Evolutionary conservation across 2,888 invertebrate genomes (phyloP), one percentile per base, ranked within the genome.

Genomic region (Phortica magna): DNA sequence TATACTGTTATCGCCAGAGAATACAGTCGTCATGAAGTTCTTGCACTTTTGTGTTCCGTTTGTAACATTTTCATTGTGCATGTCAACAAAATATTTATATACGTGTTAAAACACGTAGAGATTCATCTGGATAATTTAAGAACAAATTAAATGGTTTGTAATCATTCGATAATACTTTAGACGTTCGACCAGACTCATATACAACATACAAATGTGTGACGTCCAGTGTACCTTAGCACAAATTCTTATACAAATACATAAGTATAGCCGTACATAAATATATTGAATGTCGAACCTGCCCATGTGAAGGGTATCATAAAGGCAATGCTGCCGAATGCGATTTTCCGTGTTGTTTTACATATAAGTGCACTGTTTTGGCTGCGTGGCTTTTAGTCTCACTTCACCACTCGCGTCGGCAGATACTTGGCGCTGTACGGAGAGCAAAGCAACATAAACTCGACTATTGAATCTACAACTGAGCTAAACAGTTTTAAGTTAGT

Each of bases 311-410:
- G 55, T 55, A 55, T 55, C 7, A 55, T 55, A 55, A 0, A 12
- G 14, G 6, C 55, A 9, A 17, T 17, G n/a, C 31, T 48, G 9
- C 12, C 9, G 9, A 48, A 19, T 7, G 67, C 22, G 2, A 4
- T 65, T 67, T 31, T 31, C 67, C 67, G 2, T 42, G 31, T n/a
- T 67, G 67, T 67, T 70, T 70, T 22, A 7, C 22, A 61, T 22
- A 61, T 70, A 70, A 22, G 17, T 12, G n/a, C 12, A 53, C 4
- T 39, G 61, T 61, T 57, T 72, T 68, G 57, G 14, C 42, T 71
- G 70, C 39, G 31, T 71, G 70, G 70, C 55, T 71, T 55, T 42
- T 19, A 71, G 70, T 71, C 70, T 39, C 12, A 53, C 14, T 19
- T 48, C 31, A 42, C 31, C 55, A 53, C 14, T 70, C 53, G 17